These are phyloP conservation scores for Pollenia griseotomentosa DNA, from an alignment of 2,888 invertebrate species.

Conservation along the genomic window DNA sequence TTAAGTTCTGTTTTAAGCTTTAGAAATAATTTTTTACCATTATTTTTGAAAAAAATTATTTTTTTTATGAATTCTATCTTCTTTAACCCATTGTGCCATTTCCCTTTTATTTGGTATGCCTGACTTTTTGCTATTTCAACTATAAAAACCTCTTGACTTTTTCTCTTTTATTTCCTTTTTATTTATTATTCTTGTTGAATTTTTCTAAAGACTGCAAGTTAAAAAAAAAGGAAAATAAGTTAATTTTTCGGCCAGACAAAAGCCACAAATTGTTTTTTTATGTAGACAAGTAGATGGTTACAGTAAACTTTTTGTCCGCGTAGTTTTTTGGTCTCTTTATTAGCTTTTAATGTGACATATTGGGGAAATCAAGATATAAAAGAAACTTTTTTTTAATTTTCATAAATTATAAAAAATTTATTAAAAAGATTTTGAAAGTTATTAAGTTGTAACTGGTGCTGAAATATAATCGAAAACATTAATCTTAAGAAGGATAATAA, in stretches of 20 bases:
- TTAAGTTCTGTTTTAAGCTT: no score
- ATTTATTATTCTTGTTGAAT: constrained; percentile 24
- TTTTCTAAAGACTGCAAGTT: constrained; percentile 2
- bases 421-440: no score
- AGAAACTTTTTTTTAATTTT: background rate
- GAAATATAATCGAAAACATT: no score
- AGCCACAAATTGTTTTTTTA: constrained; percentile 44
- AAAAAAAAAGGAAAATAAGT: background rate
- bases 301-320: background rate
- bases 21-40: no score
- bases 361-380: background rate
- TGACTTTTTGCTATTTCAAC: constrained; percentile 1
- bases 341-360: constrained; percentile 46
- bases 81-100: constrained; percentile 17
- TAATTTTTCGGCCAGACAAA: constrained; percentile 36
- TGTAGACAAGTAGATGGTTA: constrained; percentile 16
- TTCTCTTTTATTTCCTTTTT: constrained; percentile 3
- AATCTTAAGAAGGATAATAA: no score
- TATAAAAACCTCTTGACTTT: constrained; percentile 2
- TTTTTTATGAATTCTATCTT: background rate
- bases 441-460: no score
- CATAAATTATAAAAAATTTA: no score
- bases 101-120: background rate
- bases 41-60: background rate
- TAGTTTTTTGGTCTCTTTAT: constrained; percentile 14